A percentile compares a stretch with the other conserved stretches of the same genome.
These are phyloP conservation scores for Stratiomys singularior DNA, from an alignment of 2,888 invertebrate species.

Conservation along the genomic window DNA sequence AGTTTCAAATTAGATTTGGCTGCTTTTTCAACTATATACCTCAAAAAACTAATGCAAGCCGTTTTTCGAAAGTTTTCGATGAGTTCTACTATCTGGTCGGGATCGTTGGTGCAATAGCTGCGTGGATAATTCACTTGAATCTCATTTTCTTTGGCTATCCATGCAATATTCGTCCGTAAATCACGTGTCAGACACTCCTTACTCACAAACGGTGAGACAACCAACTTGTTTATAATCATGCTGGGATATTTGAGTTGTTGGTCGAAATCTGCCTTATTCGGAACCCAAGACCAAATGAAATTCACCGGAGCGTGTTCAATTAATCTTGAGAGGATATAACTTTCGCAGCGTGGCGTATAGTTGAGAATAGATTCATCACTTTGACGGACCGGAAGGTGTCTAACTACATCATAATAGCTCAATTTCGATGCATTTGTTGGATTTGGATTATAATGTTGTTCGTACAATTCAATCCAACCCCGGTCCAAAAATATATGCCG, in stretches of 20 bases:
- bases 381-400: slow-evolving; percentile 2
- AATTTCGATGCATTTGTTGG: neutral
- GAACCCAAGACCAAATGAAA: slow-evolving; percentile 32
- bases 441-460: neutral
- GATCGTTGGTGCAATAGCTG: slow-evolving; percentile 1
- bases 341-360: slow-evolving; percentile 23
- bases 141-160: neutral
- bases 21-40: slow-evolving; percentile 7
- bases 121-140: slow-evolving; percentile 7
- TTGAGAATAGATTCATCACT: neutral
- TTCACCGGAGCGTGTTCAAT: slow-evolving; percentile 16
- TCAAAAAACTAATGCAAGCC: slow-evolving; percentile 31
- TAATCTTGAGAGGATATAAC: neutral
- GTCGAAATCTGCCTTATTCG: slow-evolving; percentile 32
- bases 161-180: neutral
- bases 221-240: slow-evolving; percentile 26
- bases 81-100: neutral
- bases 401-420: neutral
- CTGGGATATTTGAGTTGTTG: neutral
- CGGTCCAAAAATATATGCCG: slow-evolving; percentile 15
- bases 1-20: neutral
- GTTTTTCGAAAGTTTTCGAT: slow-evolving; percentile 6
- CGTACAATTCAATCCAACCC: slow-evolving; percentile 31
- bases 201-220: slow-evolving; percentile 21
- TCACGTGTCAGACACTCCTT: slow-evolving; percentile 6